These are phyloP conservation scores for Poeciliopsis paucimaculata DNA, from an alignment of 2,797 vertebrate species.

Conservation along the genomic window DNA sequence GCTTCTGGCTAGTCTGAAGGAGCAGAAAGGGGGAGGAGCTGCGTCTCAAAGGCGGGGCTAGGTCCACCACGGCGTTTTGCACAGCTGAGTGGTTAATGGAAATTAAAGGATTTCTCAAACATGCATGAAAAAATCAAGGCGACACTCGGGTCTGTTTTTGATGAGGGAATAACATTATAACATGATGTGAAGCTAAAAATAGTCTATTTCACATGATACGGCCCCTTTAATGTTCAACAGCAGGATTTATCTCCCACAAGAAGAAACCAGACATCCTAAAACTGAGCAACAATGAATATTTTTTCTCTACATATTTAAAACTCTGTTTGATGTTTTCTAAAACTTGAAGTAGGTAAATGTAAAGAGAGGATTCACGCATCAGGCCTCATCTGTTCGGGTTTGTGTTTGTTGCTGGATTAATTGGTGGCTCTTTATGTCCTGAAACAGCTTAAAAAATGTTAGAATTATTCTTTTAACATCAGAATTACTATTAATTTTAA, in stretches of 20 bases:
- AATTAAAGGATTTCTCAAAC: too few relatives aligned
- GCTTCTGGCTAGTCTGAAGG: too few relatives aligned
- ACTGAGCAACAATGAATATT: neutral
- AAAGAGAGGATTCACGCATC: constrained; percentile 1
- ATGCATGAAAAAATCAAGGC: too few relatives aligned
- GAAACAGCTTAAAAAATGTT: neutral
- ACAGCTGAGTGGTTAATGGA: too few relatives aligned
- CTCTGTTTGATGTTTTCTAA: neutral
- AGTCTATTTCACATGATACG: too few relatives aligned
- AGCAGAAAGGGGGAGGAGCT: too few relatives aligned
- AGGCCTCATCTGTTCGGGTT: constrained; percentile 18
- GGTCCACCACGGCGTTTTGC: too few relatives aligned
- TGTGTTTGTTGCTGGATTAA: constrained; percentile 8
- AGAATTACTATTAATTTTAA: neutral
- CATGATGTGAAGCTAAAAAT: too few relatives aligned
- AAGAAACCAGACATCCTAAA: neutral
- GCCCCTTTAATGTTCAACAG: neutral
- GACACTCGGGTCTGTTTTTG: too few relatives aligned
- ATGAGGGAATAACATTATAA: too few relatives aligned
- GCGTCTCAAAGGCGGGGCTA: too few relatives aligned
- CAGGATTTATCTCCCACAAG: neutral
- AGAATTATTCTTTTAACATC: neutral
- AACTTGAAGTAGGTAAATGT: constrained; percentile 26
- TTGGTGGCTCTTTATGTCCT: neutral
- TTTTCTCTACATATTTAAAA: neutral